Evolutionary conservation across 2,888 invertebrate genomes (phyloP), one percentile per base, ranked within the genome.

Genomic region (Ochropleura leucogaster): DNA sequence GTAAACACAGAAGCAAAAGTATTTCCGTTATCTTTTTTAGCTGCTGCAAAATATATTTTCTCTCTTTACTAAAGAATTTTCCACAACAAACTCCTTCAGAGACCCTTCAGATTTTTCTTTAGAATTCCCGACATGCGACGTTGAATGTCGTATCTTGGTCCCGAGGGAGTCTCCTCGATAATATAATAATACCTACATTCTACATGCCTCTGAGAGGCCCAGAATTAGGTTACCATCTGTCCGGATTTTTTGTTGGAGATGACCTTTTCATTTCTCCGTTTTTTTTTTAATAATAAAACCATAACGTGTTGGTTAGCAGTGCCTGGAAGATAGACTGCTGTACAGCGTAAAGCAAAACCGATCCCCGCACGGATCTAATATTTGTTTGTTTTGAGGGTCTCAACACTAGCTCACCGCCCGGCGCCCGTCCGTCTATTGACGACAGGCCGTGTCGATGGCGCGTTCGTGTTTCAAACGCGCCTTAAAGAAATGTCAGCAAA

Each of bases 71-170:
- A n/a, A 53, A 57, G 49, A 77, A 67, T 74, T 68, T 79, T 60
- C 59, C 55, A 63, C 64, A 64, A 68, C 46, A 68, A 66, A 71
- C 71, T 70, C 60, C 68, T 78, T 49, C 55, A 70, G 51, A 63
- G 62, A 73, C 10, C 64, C 77, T 74, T 76, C 68, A 78, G 74
- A 86, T 86, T 79, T 79, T 82, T 80, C 72, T 79, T 87, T 80
- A 87, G 74, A 81, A 87, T 88, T 85, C 82, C 73, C 65, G 84
- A 82, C 84, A 82, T 81, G 83, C 82, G 79, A 83, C 86, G 70
- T 75, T 77, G 72, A 72, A 82, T 74, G 68, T 72, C 77, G 82
- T 83, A 82, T 81, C 84, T 80, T 57, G 30, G 66, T 82, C 89
- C 82, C 84, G 20, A 10, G 83, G 68, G 87, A 80, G 68, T 72